phyloP scores from a whole-genome alignment of 2,113 vertebrate genomes.

The Vicugna pacos region DNA sequence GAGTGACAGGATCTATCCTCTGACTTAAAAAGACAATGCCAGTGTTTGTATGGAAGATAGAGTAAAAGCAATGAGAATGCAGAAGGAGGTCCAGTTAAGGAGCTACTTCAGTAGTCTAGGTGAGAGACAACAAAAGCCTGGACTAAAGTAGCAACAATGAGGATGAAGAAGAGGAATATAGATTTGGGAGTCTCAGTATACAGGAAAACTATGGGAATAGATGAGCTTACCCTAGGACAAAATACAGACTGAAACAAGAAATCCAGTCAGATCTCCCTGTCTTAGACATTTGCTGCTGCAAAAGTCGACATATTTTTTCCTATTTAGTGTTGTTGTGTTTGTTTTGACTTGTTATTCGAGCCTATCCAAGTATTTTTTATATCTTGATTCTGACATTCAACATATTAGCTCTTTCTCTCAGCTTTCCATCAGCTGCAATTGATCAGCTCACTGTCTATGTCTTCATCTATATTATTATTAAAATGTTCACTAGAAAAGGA shows the following conservation, averaged over 20 bases:
- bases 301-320: slow-evolving; percentile 5
- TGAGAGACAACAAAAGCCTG: neutral
- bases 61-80: neutral
- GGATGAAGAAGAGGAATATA: neutral
- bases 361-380: neutral
- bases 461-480: neutral
- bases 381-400: neutral
- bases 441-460: neutral
- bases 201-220: neutral
- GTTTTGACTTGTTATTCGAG: slow-evolving; percentile 7
- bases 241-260: slow-evolving; percentile 29
- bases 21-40: neutral
- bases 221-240: neutral
- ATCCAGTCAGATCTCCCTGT: neutral
- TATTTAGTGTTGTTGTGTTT: slow-evolving; percentile 45
- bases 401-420: neutral
- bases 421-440: neutral
- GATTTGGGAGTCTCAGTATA: neutral
- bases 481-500: slow-evolving; percentile 13
- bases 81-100: neutral
- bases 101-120: neutral
- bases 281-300: neutral
- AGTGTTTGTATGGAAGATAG: neutral
- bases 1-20: neutral
- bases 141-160: neutral